Evolutionary conservation across 2,797 vertebrate species (phyloP).

Genomic region (Arrhamphus sclerolepis): DNA sequence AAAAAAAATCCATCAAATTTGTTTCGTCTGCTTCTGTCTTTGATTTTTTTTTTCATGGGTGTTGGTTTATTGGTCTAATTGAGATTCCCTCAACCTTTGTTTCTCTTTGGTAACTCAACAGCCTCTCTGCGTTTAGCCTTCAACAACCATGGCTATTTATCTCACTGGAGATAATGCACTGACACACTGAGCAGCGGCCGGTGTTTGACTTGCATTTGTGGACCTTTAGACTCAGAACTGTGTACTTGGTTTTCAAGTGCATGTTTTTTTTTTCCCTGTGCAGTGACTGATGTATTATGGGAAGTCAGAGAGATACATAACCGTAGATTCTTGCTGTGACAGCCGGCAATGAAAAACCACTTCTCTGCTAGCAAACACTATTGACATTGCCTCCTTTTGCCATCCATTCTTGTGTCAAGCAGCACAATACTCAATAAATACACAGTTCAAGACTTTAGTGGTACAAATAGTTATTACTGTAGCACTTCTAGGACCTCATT

Average conservation of each 20-base stretch:
- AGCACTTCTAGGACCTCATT: neutral
- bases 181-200: conserved; percentile 11
- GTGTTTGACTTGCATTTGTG: conserved; percentile 14
- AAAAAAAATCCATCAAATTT: neutral
- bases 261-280: conserved; percentile 44
- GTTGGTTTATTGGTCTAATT: conserved; percentile 16
- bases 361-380: conserved; percentile 45
- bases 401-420: conserved; percentile 59
- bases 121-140: conserved; percentile 29
- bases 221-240: neutral
- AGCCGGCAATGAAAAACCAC: conserved; percentile 66
- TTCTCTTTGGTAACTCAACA: conserved; percentile 20
- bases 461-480: conserved; percentile 27
- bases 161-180: conserved; percentile 33
- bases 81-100: conserved; percentile 17
- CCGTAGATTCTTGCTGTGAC: conserved; percentile 63
- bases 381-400: conserved; percentile 50
- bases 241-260: conserved; percentile 13
- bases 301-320: conserved; percentile 60
- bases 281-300: conserved; percentile 44
- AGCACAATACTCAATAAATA: conserved; percentile 45
- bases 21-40: neutral
- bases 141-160: conserved; percentile 8
- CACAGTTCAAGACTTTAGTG: conserved; percentile 14
- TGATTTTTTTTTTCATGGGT: neutral